Percentiles rank a stretch among this genome's conserved stretches.
Conservation (phyloP, 2,888 invertebrate species). For the Daptonema setosum region DNA sequence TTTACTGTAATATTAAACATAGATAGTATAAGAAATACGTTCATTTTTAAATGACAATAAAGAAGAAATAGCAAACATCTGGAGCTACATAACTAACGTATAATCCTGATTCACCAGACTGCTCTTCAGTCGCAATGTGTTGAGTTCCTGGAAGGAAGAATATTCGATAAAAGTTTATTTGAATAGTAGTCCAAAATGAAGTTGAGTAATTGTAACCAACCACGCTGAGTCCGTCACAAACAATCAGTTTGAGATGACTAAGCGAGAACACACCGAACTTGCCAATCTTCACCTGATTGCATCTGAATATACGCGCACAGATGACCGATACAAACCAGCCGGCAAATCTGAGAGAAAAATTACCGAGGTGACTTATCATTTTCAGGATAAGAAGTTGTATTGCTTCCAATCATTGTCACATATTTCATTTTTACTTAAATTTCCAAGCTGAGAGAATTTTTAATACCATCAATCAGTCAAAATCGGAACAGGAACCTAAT, state of each 20-base stretch:
- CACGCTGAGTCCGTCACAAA: conserved; percentile 8
- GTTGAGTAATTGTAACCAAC: neutral
- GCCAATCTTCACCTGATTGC: conserved; percentile 8
- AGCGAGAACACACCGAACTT: conserved; percentile 11
- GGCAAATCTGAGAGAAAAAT: conserved; percentile 22
- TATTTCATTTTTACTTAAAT: too few species aligned
- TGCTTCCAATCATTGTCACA: too few species aligned
- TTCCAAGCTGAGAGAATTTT: too few species aligned
- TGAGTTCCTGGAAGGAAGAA: conserved; percentile 23
- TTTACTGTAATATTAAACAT: conserved; percentile 16
- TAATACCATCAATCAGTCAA: too few species aligned
- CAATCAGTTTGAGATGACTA: conserved; percentile 11
- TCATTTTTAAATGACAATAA: neutral
- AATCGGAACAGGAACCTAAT: too few species aligned
- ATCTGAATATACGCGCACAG: conserved; percentile 15
- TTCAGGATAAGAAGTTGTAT: too few species aligned
- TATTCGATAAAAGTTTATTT: neutral
- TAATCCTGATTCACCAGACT: conserved; percentile 27
- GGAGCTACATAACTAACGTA: conserved; percentile 16
- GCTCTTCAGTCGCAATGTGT: conserved; percentile 26
- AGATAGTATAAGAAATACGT: neutral
- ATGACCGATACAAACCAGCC: conserved; percentile 25
- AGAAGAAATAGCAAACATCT: neutral
- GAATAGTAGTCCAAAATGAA: neutral
- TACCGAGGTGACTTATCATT: too few species aligned